Conservation (phyloP, 1,140 invertebrate species). For the Drosophila equinoxialis region DNA sequence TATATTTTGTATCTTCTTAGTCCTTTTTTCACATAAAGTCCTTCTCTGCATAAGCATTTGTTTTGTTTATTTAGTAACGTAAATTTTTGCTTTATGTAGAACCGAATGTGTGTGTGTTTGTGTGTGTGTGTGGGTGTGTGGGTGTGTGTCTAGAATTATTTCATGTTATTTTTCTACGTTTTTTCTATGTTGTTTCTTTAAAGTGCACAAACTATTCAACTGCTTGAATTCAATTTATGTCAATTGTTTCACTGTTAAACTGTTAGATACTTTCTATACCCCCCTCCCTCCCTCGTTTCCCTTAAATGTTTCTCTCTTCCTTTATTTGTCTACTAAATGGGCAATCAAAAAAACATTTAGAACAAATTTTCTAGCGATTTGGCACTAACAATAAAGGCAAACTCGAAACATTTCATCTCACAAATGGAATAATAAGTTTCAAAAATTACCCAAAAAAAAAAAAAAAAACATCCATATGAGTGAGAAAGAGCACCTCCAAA, state of each 20-base stretch:
- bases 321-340: neutral
- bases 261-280: neutral
- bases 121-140: neutral
- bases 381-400: conserved; percentile 31
- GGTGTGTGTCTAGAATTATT: neutral
- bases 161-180: neutral
- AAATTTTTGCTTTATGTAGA: conserved; percentile 40
- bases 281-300: too few species aligned
- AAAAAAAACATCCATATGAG: neutral
- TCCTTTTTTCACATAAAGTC: conserved; percentile 2
- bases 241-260: conserved; percentile 7
- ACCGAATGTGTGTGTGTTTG: neutral
- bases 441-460: conserved; percentile 32
- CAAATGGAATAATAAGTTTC: conserved; percentile 41
- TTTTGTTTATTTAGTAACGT: conserved; percentile 42
- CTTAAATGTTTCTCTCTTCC: neutral
- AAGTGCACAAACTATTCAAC: neutral
- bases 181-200: conserved; percentile 13
- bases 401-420: conserved; percentile 51
- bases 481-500: conserved; percentile 10
- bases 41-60: conserved; percentile 18
- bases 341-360: conserved; percentile 35
- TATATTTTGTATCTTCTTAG: neutral
- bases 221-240: conserved; percentile 9
- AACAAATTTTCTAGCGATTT: conserved; percentile 49